These are phyloP conservation scores for Julus scanicus DNA, from an alignment of 2,888 invertebrate genomes.

Conservation along the genomic window DNA sequence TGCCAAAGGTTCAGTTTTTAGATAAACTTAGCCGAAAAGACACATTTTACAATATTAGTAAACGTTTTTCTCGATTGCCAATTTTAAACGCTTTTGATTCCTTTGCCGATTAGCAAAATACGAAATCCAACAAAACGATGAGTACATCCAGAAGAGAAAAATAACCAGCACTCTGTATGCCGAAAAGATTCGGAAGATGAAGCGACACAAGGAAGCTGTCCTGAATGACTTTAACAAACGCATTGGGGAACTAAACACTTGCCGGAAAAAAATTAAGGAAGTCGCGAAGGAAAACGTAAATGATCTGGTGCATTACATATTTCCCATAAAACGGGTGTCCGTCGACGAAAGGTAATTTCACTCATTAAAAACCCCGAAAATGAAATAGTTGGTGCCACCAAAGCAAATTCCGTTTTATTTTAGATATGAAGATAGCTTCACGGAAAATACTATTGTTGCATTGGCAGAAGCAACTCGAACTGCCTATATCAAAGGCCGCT, in stretches of 20 bases:
- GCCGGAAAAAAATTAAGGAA: constrained; percentile 68
- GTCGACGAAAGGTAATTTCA: constrained; percentile 51
- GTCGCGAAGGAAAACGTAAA: constrained; percentile 72
- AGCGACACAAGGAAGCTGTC: background rate
- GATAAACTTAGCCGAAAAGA: background rate
- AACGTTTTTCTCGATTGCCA: background rate
- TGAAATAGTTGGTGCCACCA: too few species aligned
- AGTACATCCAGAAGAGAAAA: background rate
- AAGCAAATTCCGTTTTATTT: too few species aligned
- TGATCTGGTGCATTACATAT: constrained; percentile 76
- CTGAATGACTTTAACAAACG: background rate
- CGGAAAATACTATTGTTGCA: constrained; percentile 70
- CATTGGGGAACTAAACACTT: constrained; percentile 61
- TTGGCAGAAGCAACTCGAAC: constrained; percentile 80
- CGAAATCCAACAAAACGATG: constrained; percentile 5
- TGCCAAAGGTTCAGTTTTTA: background rate
- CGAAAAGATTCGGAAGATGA: background rate
- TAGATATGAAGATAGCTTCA: constrained; percentile 61
- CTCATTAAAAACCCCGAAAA: too few species aligned
- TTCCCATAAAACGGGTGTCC: constrained; percentile 71
- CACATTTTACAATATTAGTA: background rate
- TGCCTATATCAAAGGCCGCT: constrained; percentile 81
- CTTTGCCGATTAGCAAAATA: background rate
- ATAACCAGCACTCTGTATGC: constrained; percentile 22
- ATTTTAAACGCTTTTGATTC: background rate